A percentile compares a stretch with the other conserved stretches of the same genome.
Conservation (phyloP, 1,140 invertebrate species). For the Drosophila asahinai region DNA sequence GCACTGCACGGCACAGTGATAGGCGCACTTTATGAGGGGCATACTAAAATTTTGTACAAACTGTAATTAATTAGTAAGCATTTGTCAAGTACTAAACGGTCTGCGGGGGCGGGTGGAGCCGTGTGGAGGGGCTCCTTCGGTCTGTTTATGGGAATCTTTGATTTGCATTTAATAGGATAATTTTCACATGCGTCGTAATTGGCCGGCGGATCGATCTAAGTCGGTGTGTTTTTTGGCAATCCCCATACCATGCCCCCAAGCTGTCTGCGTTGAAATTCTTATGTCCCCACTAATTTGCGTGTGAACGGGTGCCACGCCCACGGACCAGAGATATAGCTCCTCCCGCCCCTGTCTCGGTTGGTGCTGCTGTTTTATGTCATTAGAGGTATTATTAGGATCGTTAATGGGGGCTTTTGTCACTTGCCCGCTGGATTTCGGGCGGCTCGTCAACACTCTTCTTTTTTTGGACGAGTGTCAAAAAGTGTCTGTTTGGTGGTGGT, state of each 20-base stretch:
- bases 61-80: constrained; percentile 85
- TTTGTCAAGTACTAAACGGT: constrained; percentile 84
- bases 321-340: constrained; percentile 8
- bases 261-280: constrained; percentile 72
- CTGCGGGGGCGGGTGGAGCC: background rate
- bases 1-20: constrained; percentile 65
- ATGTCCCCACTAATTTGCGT: constrained; percentile 84
- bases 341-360: constrained; percentile 30
- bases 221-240: constrained; percentile 37
- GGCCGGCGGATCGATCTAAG: constrained; percentile 32
- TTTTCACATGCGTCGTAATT: constrained; percentile 84
- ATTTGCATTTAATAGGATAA: constrained; percentile 84
- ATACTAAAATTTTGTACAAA: constrained; percentile 85
- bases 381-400: constrained; percentile 83
- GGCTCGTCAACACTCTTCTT: constrained; percentile 40
- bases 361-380: constrained; percentile 80
- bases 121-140: background rate
- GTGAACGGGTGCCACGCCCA: constrained; percentile 63
- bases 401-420: constrained; percentile 78
- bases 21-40: constrained; percentile 81
- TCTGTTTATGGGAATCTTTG: constrained; percentile 47
- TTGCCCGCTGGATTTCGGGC: constrained; percentile 57
- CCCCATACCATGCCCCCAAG: background rate
- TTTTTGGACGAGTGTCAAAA: constrained; percentile 69
- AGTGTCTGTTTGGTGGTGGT: constrained; percentile 64